phyloP scores from a whole-genome alignment of 2,888 invertebrate species.

The Frankliniella fusca region DNA sequence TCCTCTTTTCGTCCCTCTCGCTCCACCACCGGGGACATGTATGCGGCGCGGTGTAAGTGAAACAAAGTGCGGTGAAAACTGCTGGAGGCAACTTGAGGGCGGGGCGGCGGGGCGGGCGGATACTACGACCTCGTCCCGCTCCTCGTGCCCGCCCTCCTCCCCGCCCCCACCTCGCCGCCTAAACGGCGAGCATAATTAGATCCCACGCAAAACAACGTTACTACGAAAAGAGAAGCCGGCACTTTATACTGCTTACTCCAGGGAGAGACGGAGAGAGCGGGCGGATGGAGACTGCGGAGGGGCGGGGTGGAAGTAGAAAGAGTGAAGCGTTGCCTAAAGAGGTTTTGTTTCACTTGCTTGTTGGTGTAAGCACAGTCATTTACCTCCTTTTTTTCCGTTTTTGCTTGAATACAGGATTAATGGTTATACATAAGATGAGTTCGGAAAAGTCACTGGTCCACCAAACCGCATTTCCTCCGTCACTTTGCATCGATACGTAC shows the following conservation, averaged over 20 bases:
- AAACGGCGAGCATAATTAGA: slow-evolving; percentile 26
- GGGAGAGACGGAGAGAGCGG: background rate
- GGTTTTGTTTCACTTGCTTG: too few relatives aligned
- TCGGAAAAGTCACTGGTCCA: too few relatives aligned
- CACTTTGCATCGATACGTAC: too few relatives aligned
- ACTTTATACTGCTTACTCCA: background rate
- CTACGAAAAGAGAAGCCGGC: background rate
- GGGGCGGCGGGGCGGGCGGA: background rate
- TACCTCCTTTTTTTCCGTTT: too few relatives aligned
- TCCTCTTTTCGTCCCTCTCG: background rate
- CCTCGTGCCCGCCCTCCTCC: background rate
- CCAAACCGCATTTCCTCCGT: too few relatives aligned
- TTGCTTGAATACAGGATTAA: too few relatives aligned
- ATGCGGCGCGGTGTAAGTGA: background rate
- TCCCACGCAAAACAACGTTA: slow-evolving; percentile 13
- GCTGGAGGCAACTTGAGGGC: slow-evolving; percentile 3
- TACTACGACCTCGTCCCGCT: background rate
- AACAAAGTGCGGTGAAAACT: slow-evolving; percentile 20
- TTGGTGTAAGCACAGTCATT: too few relatives aligned
- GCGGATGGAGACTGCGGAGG: background rate
- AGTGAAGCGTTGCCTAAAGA: too few relatives aligned
- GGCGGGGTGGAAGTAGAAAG: too few relatives aligned
- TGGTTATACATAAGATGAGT: too few relatives aligned
- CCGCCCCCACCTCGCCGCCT: background rate
- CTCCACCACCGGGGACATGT: background rate